Base-by-base conservation (phyloP, 2,888 invertebrate genomes). In the Tineola bisselliella region DNA sequence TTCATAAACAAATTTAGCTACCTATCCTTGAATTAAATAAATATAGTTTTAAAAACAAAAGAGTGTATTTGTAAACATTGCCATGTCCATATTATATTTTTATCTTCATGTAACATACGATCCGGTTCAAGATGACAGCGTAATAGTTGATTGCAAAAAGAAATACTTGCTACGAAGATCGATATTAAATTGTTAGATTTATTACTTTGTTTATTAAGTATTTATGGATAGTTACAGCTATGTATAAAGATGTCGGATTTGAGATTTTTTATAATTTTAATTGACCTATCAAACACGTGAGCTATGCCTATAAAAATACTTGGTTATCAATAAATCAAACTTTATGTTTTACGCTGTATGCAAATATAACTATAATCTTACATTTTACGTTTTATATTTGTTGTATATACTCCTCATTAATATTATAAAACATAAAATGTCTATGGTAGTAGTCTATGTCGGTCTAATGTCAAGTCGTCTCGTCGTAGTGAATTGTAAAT, bases 81-180 rank as follows among this genome's bases (percentile, higher is more conserved):
- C 48, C 48, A 10, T 48, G 48, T 48, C 15, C 48, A 48, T 15
- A 15, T 48, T 48, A 48, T 19, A 54, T 54, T 54, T 25, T 19
- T 54, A 54, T n/a, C 61, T 61, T 56, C 54, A 43, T 61, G 33
- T 19, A n/a, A 13, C 25, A 19, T 10, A 44, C 56, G 56, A 54
- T 54, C 15, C 56, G 56, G 43, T 25, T 18, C 19, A 33, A 61
- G 48, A 58, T 61, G 61, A 58, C 61, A 61, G 58, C 61, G 59
- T 59, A 59, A 59, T 59, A 33, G 52, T 17, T 25, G 19, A 25
- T 54, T 54, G 54, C 54, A 54, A 54, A 25, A 54, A 18, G 19
- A 18, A 54, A 54, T 48, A 48, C 15, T 54, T 54, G 19, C 19
- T 25, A 54, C 25, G 54, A 54, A 54, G 54, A 54, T 54, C 25